Conservation (phyloP, 2,888 invertebrate genomes). For the Venustoraphidia nigricollis region DNA sequence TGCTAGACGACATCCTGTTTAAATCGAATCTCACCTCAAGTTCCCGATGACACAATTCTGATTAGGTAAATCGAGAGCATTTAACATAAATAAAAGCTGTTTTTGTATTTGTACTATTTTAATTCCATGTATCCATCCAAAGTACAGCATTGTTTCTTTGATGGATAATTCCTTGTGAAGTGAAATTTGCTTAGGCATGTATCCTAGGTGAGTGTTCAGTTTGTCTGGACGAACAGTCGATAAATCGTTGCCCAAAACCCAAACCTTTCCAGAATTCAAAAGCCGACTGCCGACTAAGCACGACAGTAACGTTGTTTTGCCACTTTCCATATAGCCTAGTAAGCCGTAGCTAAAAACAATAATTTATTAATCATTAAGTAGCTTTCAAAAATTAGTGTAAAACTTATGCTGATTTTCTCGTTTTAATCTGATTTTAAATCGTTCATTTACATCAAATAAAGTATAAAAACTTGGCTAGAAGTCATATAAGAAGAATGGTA, state of each 20-base stretch:
- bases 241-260: constrained; percentile 79
- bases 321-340: constrained; percentile 88
- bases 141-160: constrained; percentile 89
- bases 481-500: too few relatives aligned
- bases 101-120: constrained; percentile 62
- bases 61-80: constrained; percentile 81
- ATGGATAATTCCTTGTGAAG: constrained; percentile 87
- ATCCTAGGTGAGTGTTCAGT: constrained; percentile 88
- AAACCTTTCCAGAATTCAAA: constrained; percentile 75
- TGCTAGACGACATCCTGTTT: too few relatives aligned
- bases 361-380: neutral
- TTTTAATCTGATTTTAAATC: too few relatives aligned
- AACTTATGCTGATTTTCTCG: too few relatives aligned
- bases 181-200: constrained; percentile 92
- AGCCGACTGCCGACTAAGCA: constrained; percentile 82
- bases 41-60: constrained; percentile 67
- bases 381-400: too few relatives aligned
- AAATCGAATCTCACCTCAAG: constrained; percentile 36
- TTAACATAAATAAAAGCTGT: constrained; percentile 69
- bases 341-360: constrained; percentile 71
- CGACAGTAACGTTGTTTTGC: constrained; percentile 90
- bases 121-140: constrained; percentile 94
- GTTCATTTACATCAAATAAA: too few relatives aligned
- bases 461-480: too few relatives aligned
- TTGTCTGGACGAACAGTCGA: constrained; percentile 81